Evolutionary conservation across 2,113 vertebrate species (phyloP), one percentile per base, ranked within the genome.

Genomic region (Pardalotus punctatus): DNA sequence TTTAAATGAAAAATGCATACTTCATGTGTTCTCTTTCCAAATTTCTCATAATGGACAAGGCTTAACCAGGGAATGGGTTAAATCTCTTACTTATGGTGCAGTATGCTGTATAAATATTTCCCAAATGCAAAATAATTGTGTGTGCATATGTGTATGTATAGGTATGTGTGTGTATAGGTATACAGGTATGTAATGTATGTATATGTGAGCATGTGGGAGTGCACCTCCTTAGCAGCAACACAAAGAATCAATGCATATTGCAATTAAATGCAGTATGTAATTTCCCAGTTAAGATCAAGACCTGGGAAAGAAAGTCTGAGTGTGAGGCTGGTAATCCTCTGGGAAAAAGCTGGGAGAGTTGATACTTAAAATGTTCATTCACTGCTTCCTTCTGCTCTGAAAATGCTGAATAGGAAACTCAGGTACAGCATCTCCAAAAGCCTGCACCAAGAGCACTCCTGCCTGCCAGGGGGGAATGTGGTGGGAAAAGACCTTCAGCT

Each of bases 381-480:
- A 33, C 11, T 58, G 11, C 18, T 83, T 47, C 48, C 65, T 67
- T 57, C 74, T 76, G 28, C 40, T 80, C 36, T 82, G 66, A 40
- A 94, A 65, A 51, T 40, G 11, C 13, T 64, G 66, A 80, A 23
- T 45, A 50, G 35, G 17, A 83, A 80, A 80, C 29, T 76, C 53
- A 20, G 31, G n/a, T 45, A 50, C 40, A 77, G 31, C 50, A 54
- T 40, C 1, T 2, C 38, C 74, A 71, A 74, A 82, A 62, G 35
- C 13, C 43, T 76, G 21, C 36, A 24, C 14, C 0, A 1, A 45
- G 5, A 60, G 4, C 0, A 3, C 29, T 82, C 13, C 43, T 1
- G 5, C 14, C 12, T 50, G 14, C 7, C 24, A 31, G 38, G 35
- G 20, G 56, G 70, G n/a, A 82, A 56, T 6, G 16, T 8, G 16